Base-by-base conservation (phyloP, 2,113 vertebrate genomes). In the Haplochromis burtoni region DNA sequence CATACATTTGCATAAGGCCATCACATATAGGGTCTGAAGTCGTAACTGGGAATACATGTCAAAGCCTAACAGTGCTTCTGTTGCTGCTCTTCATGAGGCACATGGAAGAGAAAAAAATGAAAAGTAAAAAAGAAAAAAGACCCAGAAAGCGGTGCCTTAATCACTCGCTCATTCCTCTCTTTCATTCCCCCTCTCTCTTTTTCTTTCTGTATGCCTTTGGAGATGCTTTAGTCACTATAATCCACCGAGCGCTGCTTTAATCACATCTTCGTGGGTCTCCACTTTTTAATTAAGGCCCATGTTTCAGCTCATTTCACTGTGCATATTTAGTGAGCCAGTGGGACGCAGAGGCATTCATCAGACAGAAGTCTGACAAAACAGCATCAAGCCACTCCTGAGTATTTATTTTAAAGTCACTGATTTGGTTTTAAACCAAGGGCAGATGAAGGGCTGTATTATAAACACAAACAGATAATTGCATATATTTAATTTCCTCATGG, bases 201-300 rank as follows among this genome's bases (percentile, higher is more conserved):
- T 82, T 87, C 66, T 88, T 83, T 92, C 91, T 87, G 89, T 88
- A 24, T 87, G 91, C 91, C 92, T 93, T 94, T 84, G 14, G 90
- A 93, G 93, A 95, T 66, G 88, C 90, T 92, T 93, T 91, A 94
- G 94, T 93, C 87, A 85, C 90, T 83, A 92, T 95, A 96, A 95
- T 96, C 96, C 94, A 61, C 92, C 76, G 93, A 94, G 91, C 89
- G 88, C 89, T 88, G 92, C 93, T 94, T 96, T 96, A 95, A 95
- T 96, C 94, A 94, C 94, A 96, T 96, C 93, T 94, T 93, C 84
- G 88, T 94, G 93, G 94, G 92, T 92, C 92, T 94, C 90, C 91
- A 92, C 94, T 95, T 96, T 96, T 96, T 96, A 96, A 96, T 96
- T 96, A 96, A 96, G 95, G 95, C 93, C 92, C 94, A 88, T 93